Percentiles rank a stretch among this genome's conserved stretches.
Conservation (phyloP, 1,140 invertebrate genomes). For the Oryctes rhinoceros region DNA sequence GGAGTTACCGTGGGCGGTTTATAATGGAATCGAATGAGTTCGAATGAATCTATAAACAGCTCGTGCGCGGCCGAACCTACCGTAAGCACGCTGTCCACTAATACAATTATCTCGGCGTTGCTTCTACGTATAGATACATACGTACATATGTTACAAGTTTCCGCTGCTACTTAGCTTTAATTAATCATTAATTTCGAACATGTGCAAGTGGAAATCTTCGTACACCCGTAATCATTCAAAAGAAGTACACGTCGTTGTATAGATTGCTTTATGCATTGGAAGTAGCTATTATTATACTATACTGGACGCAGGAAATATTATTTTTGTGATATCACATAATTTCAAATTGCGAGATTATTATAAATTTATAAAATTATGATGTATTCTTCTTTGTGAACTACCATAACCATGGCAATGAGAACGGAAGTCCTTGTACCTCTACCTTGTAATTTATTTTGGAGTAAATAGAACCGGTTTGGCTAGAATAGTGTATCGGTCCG, state of each 20-base stretch:
- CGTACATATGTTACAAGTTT: background rate
- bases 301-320: too few species aligned
- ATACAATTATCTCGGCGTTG: slow-evolving; percentile 10
- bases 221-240: background rate
- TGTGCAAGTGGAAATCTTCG: background rate
- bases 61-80: background rate
- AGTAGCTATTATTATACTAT: background rate
- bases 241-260: background rate
- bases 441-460: too few species aligned
- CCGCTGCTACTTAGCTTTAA: background rate
- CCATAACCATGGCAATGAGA: too few species aligned
- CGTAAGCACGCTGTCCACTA: slow-evolving; percentile 12
- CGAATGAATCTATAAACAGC: slow-evolving; percentile 25
- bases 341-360: too few species aligned
- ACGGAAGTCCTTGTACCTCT: too few species aligned
- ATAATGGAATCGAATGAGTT: slow-evolving; percentile 29
- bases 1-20: background rate
- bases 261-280: background rate
- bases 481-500: too few species aligned
- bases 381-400: too few species aligned
- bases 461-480: too few species aligned
- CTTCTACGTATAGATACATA: slow-evolving; percentile 3
- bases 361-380: too few species aligned
- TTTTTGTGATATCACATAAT: too few species aligned
- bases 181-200: background rate